Evolutionary conservation across 2,113 vertebrate species (phyloP), one percentile per base, ranked within the genome.

Genomic region (Cyphomyrus plagiostoma): DNA sequence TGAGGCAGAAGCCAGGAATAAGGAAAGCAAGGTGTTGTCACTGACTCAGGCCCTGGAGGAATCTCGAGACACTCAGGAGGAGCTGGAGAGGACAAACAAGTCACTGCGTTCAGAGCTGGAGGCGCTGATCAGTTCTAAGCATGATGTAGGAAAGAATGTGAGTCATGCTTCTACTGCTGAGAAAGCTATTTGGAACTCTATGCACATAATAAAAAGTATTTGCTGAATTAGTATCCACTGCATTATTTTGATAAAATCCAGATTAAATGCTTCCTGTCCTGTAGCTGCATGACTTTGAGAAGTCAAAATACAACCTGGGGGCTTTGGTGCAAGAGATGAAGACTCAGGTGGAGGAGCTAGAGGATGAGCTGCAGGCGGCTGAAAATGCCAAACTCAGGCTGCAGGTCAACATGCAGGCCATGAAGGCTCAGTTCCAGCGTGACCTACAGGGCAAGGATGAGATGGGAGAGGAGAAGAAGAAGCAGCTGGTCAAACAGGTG

Each of bases 381-480:
- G 98, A 99, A 89, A 98, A 99, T 2, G 98, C 97, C 91, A 99
- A 99, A 86, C 96, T 99, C 4, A 97, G 98, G 2, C 93, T 99
- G 92, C 98, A 99, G 93, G 98, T 99, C 93, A 99, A 99, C 96
- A 99, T 99, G 98, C 98, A 99, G 95, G 98, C 98, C 89, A 98
- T 98, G 98, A 99, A 98, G 93, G 98, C 98, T 39, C 98, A 99
- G 95, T 98, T 98, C 7, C 97, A 99, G 89, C 94, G 98, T 42
- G 98, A 99, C 87, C 93, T 98, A 88, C 98, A 97, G 93, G 96
- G 93, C 89, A 95, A 96, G 0, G 97, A 99, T 0, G 97, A 99
- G 92, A 94, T 96, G 92, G 97, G 96, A 0, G 98, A 99, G 91
- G 98, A 99, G 91, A 98, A 98, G 94, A 95, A 95, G 92, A 94